Evolutionary conservation across 2,113 vertebrate genomes (phyloP).

Genomic region (Rhineura floridana): DNA sequence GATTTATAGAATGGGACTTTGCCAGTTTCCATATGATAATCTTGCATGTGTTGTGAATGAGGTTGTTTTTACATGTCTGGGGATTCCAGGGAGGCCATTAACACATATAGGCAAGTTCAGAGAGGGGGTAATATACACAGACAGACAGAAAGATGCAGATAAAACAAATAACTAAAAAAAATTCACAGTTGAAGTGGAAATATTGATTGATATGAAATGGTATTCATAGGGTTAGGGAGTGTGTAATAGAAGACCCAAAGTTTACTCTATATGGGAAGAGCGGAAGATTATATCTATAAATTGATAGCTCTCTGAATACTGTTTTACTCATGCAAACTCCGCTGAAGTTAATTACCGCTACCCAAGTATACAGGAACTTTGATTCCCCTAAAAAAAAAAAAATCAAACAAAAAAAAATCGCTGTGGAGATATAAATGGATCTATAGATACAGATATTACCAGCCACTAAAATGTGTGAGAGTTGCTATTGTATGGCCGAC

Average conservation of each 20-base stretch:
- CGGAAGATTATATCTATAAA: neutral
- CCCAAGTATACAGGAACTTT: neutral
- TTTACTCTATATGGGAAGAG: neutral
- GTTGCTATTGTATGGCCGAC: neutral
- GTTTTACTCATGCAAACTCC: too few species aligned
- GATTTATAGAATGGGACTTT: neutral
- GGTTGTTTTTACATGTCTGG: neutral
- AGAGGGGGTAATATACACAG: too few species aligned
- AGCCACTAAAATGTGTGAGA: neutral
- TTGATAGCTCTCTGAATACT: neutral
- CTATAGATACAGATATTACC: neutral
- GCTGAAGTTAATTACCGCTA: neutral
- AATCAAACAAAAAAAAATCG: too few species aligned
- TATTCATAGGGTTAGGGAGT: accelerated
- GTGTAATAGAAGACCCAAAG: neutral
- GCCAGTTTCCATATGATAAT: neutral
- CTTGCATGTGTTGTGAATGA: neutral
- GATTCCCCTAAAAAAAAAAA: neutral
- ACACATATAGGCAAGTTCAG: neutral
- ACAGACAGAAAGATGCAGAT: neutral
- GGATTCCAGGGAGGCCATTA: neutral
- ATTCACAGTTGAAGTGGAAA: neutral
- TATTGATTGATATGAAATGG: neutral
- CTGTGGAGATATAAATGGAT: too few species aligned
- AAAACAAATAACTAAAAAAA: neutral